Conservation (phyloP, 2,113 vertebrate genomes). For the Excalfactoria chinensis region DNA sequence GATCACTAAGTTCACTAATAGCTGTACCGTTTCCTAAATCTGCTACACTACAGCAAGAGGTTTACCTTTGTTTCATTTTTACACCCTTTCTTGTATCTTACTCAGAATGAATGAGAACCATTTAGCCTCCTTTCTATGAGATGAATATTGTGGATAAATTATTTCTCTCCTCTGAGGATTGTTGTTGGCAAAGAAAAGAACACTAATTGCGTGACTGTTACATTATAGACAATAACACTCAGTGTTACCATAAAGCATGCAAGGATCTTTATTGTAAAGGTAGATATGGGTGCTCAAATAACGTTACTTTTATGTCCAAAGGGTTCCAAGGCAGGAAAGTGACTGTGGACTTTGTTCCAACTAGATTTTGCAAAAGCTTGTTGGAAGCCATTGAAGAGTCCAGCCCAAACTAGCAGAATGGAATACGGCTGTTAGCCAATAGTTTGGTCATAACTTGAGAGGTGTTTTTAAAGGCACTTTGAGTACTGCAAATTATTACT, state of each 20-base stretch:
- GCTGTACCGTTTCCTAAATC: background rate
- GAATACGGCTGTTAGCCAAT: background rate
- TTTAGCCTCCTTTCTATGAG: constrained; percentile 28
- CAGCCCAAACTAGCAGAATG: background rate
- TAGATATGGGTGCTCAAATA: background rate
- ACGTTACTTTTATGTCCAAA: background rate
- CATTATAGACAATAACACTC: background rate
- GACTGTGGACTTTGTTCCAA: background rate
- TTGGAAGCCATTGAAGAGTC: background rate
- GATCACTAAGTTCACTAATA: background rate
- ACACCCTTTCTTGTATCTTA: constrained; percentile 24
- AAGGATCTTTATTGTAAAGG: background rate
- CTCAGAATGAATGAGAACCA: constrained; percentile 31
- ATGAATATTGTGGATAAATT: constrained; percentile 8
- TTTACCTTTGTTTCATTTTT: constrained; percentile 54
- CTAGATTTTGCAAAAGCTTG: background rate
- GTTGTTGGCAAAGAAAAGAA: constrained; percentile 35
- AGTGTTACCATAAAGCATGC: background rate
- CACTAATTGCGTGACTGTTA: constrained; percentile 35
- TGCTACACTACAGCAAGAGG: constrained; percentile 26
- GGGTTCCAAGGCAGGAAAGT: background rate
- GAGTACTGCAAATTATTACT: no score
- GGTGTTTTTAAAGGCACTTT: no score
- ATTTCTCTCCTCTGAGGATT: constrained; percentile 1
- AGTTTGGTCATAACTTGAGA: no score